phyloP scores from a whole-genome alignment of 2,888 invertebrate species.

The Trachelus troglodyta region DNA sequence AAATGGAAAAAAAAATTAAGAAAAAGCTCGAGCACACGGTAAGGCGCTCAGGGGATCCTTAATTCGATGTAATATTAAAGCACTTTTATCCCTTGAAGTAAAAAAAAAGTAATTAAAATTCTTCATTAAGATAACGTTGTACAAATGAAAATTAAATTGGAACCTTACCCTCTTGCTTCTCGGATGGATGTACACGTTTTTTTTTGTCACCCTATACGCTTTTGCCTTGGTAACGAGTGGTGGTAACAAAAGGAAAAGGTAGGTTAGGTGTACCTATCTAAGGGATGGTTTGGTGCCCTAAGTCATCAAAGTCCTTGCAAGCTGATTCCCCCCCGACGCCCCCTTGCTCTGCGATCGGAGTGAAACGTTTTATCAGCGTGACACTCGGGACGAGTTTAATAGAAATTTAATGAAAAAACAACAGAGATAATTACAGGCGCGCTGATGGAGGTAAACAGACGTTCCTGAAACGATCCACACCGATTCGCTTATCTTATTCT shows the following conservation, averaged over 20 bases:
- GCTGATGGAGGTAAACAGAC: conserved; percentile 18
- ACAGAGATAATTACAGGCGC: conserved; percentile 49
- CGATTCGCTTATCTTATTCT: neutral
- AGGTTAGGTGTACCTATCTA: neutral
- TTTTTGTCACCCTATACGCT: neutral
- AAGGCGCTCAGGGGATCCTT: neutral
- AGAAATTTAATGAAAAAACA: conserved; percentile 56
- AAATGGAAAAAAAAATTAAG: neutral
- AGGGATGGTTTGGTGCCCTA: neutral
- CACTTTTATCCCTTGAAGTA: neutral
- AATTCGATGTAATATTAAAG: conserved; percentile 1
- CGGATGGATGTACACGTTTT: neutral
- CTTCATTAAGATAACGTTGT: conserved; percentile 49
- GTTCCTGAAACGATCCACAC: neutral
- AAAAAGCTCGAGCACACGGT: neutral
- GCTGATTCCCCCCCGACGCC: no score
- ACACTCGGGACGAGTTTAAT: conserved; percentile 34
- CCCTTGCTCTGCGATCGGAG: conserved; percentile 17
- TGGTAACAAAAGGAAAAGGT: no score
- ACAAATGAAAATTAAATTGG: conserved; percentile 53
- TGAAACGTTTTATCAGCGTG: conserved; percentile 29
- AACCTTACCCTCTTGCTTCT: neutral
- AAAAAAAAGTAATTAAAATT: conserved; percentile 51
- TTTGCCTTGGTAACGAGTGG: no score
- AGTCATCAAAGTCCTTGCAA: no score